Conservation (phyloP, 2,888 invertebrate species). For the Candidula unifasciata region DNA sequence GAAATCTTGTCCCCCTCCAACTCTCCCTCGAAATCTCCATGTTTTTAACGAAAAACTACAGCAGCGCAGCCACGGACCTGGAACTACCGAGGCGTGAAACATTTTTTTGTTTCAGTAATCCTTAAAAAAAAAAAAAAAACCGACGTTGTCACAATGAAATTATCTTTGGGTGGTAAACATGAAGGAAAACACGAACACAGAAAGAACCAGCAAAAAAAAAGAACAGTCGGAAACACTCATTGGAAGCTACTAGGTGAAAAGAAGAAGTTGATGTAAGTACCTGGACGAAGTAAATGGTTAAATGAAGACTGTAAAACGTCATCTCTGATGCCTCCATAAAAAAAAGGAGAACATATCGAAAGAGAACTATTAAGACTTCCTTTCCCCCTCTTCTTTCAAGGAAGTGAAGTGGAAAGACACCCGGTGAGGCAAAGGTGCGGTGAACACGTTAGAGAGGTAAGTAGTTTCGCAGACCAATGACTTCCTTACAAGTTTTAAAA, state of each 20-base stretch:
- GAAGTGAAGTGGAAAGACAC: too few species aligned
- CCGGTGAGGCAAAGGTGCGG: background rate
- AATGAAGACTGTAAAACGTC: conserved; percentile 4
- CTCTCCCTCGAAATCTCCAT: background rate
- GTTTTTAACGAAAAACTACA: too few species aligned
- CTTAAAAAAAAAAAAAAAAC: background rate
- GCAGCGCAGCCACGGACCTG: too few species aligned
- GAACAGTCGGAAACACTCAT: background rate
- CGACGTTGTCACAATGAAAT: background rate
- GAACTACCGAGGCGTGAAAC: background rate
- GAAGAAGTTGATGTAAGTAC: background rate
- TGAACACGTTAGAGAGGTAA: background rate
- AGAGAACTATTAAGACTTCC: conserved; percentile 5
- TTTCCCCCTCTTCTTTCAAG: background rate
- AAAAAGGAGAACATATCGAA: background rate
- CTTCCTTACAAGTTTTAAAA: too few species aligned
- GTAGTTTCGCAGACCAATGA: background rate
- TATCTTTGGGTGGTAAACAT: conserved; percentile 14
- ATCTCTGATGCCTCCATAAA: background rate
- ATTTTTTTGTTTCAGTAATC: background rate
- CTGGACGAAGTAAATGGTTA: background rate
- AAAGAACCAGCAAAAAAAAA: background rate
- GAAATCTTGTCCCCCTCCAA: background rate
- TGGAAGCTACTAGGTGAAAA: background rate
- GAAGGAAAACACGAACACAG: conserved; percentile 14